Base-by-base conservation (phyloP, 2,113 vertebrate species). In the Eudorcas thomsonii region DNA sequence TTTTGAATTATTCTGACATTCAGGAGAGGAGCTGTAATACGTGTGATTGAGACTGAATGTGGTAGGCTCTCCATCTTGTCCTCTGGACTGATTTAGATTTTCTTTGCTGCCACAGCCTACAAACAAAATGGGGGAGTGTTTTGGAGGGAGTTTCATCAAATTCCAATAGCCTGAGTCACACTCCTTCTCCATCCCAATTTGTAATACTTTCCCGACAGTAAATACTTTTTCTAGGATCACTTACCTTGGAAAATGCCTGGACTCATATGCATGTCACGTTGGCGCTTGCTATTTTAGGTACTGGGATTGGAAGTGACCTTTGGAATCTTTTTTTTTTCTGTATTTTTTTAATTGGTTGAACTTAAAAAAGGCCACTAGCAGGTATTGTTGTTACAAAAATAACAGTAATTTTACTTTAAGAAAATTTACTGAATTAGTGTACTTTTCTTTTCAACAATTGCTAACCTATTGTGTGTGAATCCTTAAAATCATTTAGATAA, bases 141-240 rank as follows among this genome's bases (percentile, higher is more conserved):
- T 64, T 96, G 89, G 89, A 96, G 90, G 71, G 52, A 57, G 67
- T 94, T 94, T 94, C 55, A 71, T 82, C 6, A 48, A 60, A 89
- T 81, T 84, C 55, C 71, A 48, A 19, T 30, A 26, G 33, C 50
- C 80, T 26, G 7, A 84, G 12, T 57, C 33, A 43, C 13, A 78
- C 45, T 88, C 19, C 7, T 90, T 82, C 17, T 85, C 17, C 16
- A 95, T 33, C 2, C 1, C 8, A 48, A 57, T 62, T 92, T 62
- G 3, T 33, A 96, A 54, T 55, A 52, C 45, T 95, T 30, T 93
- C 23, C 12, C 14, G 67, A 74, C 17, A 62, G 1, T 90, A 81
- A 95, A 64, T 36, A 5, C 48, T 48, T 96, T 94, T 96, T 43
- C 64, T 71, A 77, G 78, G 48, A 60, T 80, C 39, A 62, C 54